These are phyloP conservation scores for Drosophila meridionalis DNA, from an alignment of 2,888 invertebrate genomes.

Conservation along the genomic window DNA sequence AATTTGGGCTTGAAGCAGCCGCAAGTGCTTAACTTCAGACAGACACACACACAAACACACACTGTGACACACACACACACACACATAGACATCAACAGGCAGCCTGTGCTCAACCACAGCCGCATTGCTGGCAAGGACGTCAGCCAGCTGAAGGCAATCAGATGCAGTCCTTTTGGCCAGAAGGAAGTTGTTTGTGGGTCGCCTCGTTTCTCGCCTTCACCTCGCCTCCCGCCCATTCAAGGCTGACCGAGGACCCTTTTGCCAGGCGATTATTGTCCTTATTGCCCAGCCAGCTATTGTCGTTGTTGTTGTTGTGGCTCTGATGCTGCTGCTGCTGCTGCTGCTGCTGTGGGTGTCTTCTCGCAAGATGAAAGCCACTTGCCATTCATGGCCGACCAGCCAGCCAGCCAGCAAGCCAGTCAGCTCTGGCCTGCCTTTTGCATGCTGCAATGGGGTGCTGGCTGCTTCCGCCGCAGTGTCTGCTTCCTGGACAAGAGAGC, in stretches of 20 bases:
- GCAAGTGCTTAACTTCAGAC: slow-evolving; percentile 79
- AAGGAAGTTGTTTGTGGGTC: slow-evolving; percentile 80
- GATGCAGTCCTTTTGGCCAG: slow-evolving; percentile 44
- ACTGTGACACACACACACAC: slow-evolving; percentile 19
- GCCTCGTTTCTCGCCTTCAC: slow-evolving; percentile 25
- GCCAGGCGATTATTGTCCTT: slow-evolving; percentile 60
- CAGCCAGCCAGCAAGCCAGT: slow-evolving; percentile 14
- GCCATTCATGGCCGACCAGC: slow-evolving; percentile 68
- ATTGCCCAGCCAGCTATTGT: slow-evolving; percentile 17
- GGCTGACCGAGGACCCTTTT: slow-evolving; percentile 75
- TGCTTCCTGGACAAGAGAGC: slow-evolving; percentile 42
- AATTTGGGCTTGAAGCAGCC: slow-evolving; percentile 79
- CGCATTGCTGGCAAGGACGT: slow-evolving; percentile 78
- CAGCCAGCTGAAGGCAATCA: slow-evolving; percentile 29
- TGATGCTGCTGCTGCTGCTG: neutral
- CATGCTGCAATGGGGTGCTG: slow-evolving; percentile 29
- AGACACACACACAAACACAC: slow-evolving; percentile 43
- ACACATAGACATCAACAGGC: slow-evolving; percentile 59
- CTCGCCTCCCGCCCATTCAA: slow-evolving; percentile 53
- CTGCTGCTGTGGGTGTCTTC: slow-evolving; percentile 70
- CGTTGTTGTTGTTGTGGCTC: slow-evolving; percentile 15
- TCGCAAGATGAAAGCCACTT: slow-evolving; percentile 79
- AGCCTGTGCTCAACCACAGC: slow-evolving; percentile 71
- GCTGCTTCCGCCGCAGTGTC: slow-evolving; percentile 26
- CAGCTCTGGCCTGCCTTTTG: slow-evolving; percentile 50